A percentile compares a stretch with the other conserved stretches of the same genome.
Conservation (phyloP, 2,888 invertebrate species). For the Drosophila yooni region DNA sequence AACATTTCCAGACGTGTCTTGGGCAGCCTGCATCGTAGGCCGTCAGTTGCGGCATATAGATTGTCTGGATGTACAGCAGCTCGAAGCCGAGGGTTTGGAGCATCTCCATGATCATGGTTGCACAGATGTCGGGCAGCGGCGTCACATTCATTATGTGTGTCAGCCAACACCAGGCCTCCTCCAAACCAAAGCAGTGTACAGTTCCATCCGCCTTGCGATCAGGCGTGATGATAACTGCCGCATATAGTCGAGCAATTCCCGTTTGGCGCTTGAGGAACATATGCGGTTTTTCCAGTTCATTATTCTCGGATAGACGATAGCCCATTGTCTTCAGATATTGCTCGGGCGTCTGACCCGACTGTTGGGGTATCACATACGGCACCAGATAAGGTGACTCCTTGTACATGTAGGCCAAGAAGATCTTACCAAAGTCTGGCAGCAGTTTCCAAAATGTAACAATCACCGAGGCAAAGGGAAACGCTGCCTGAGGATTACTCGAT, state of each 20-base stretch:
- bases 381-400: conserved; percentile 93
- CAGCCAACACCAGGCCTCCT: conserved; percentile 93
- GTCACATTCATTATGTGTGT: conserved; percentile 85
- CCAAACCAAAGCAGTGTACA: conserved; percentile 89
- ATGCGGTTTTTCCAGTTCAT: no score
- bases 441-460: no score
- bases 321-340: conserved; percentile 87
- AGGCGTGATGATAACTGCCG: conserved; percentile 90
- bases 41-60: no score
- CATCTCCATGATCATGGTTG: no score
- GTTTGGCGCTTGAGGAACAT: no score
- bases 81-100: no score
- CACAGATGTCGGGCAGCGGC: no score
- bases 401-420: conserved; percentile 92
- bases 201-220: conserved; percentile 87
- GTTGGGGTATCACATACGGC: conserved; percentile 91
- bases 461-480: no score
- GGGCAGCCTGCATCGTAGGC: no score
- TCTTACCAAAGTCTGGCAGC: conserved; percentile 91
- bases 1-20: conserved; percentile 90
- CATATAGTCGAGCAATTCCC: no score
- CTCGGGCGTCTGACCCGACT: conserved; percentile 89
- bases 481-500: conserved; percentile 93
- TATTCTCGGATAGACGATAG: no score
- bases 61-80: no score